Percentiles rank a stretch among this genome's conserved stretches.
Evolutionary conservation across 2,888 invertebrate genomes (phyloP).

Genomic region (Troglohyphantes excavatus): DNA sequence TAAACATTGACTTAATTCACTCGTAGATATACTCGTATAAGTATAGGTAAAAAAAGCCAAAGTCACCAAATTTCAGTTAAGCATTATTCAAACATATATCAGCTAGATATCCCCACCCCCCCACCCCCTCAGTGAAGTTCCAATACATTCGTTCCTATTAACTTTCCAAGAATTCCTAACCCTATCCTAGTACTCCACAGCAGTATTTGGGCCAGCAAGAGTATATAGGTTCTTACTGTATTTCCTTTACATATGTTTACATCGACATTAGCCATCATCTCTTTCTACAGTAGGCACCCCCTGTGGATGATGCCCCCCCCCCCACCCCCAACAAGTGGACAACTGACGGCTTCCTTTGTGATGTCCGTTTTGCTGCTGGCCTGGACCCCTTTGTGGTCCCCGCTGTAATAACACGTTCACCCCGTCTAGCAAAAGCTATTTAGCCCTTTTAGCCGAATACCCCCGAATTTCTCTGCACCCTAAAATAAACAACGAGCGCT

Average conservation of each 20-base stretch:
- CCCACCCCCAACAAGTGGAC: conserved; percentile 50
- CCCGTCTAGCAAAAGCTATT: conserved; percentile 48
- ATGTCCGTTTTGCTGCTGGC: conserved; percentile 14
- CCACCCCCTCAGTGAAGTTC: too few relatives aligned
- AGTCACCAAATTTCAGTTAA: too few relatives aligned
- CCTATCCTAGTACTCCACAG: background rate
- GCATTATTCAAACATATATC: too few relatives aligned
- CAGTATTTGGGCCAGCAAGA: background rate
- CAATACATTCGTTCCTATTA: background rate
- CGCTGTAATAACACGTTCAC: conserved; percentile 41
- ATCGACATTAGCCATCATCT: conserved; percentile 57
- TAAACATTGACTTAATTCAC: too few relatives aligned
- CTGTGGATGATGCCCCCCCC: conserved; percentile 28
- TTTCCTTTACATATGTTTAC: conserved; percentile 59
- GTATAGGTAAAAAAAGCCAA: too few relatives aligned
- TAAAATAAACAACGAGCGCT: conserved; percentile 50
- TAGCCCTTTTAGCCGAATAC: conserved; percentile 48
- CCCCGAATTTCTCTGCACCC: conserved; percentile 34
- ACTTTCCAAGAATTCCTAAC: conserved; percentile 4
- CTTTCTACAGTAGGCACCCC: conserved; percentile 19
- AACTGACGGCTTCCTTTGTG: conserved; percentile 32
- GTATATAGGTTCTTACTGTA: background rate
- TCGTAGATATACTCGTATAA: too few relatives aligned
- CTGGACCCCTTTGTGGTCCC: conserved; percentile 27
- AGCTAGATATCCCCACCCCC: too few relatives aligned